phyloP scores from a whole-genome alignment of 2,888 invertebrate species.

The Agonum fuliginosum region DNA sequence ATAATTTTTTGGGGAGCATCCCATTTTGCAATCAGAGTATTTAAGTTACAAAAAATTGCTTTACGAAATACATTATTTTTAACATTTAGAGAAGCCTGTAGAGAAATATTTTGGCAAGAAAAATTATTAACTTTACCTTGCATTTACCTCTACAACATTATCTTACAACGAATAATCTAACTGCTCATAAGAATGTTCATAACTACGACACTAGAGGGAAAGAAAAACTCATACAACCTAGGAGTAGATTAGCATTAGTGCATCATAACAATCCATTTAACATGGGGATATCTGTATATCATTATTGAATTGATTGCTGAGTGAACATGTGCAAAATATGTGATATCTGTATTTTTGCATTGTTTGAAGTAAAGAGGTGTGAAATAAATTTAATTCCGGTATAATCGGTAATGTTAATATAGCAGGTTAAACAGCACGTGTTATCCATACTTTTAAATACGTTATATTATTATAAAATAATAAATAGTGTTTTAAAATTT shows the following conservation, averaged over 20 bases:
- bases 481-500: too few species aligned
- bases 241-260: not conserved
- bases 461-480: too few species aligned
- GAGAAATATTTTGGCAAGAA: not conserved
- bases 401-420: too few species aligned
- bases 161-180: not conserved
- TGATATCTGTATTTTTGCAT: too few species aligned
- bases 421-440: too few species aligned
- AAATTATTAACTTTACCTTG: not conserved
- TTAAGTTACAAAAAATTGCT: not conserved
- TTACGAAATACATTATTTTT: not conserved
- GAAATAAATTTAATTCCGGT: too few species aligned
- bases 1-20: too few species aligned
- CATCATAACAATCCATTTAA: not conserved
- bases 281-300: not conserved
- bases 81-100: not conserved
- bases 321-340: too few species aligned
- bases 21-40: not conserved
- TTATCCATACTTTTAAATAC: too few species aligned
- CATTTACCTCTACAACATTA: not conserved
- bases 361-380: too few species aligned
- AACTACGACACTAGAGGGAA: not conserved
- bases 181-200: too few species aligned
- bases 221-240: not conserved
- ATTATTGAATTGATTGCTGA: too few species aligned